These are phyloP conservation scores for Poecilia velifera DNA, from an alignment of 2,797 vertebrate genomes.

Conservation along the genomic window DNA sequence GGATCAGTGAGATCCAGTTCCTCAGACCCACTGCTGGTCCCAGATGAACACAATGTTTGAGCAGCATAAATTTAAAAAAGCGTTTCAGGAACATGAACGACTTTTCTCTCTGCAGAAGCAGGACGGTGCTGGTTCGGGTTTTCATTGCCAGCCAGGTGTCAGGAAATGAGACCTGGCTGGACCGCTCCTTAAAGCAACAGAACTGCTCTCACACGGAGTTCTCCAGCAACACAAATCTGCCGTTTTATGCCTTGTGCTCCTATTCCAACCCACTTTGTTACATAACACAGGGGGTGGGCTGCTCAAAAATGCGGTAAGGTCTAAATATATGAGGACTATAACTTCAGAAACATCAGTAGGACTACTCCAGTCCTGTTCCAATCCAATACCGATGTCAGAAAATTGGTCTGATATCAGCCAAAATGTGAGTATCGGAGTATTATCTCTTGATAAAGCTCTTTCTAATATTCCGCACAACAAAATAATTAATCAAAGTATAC, in stretches of 20 bases:
- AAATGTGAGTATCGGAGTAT: no score
- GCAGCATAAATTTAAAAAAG: neutral
- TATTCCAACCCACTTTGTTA: neutral
- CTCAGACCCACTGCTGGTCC: neutral
- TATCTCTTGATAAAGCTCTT: no score
- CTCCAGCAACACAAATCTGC: neutral
- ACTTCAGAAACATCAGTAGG: neutral
- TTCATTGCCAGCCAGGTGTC: conserved; percentile 1
- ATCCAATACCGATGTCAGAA: no score
- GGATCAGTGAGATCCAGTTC: neutral
- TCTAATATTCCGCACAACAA: no score
- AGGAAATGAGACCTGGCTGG: neutral
- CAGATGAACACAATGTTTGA: neutral
- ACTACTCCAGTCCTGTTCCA: neutral
- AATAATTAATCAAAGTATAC: no score
- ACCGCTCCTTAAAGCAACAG: neutral
- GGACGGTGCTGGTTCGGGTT: neutral
- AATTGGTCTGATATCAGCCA: no score
- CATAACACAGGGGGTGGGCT: neutral
- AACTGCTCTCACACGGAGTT: neutral
- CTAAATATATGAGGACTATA: neutral
- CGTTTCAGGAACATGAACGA: neutral
- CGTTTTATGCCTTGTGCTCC: neutral
- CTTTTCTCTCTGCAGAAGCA: neutral
- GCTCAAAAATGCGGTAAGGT: neutral